Base-by-base conservation (phyloP, 1,140 invertebrate genomes). In the Eriosoma lanigerum region DNA sequence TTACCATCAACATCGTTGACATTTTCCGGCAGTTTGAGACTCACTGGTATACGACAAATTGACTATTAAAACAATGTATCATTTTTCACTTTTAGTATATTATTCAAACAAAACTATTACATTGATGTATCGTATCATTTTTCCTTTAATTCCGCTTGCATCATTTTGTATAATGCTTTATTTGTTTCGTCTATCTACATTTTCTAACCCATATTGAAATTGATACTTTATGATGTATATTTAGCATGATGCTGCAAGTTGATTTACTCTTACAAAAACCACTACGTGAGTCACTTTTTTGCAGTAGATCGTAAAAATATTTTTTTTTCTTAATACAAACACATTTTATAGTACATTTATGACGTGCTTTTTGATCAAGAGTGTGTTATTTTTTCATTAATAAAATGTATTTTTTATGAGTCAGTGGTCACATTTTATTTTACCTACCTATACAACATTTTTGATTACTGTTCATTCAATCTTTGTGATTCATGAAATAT, bases 321-420 rank as follows among this genome's bases (percentile, higher is more conserved):
- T 21, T 66, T 46, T 68, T 46, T 48, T 21, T 58, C 21, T 21
- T 58, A 10, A 26, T 24, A 58, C 54, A 24, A 58, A 58, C 54
- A 26, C 15, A 26, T 48, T 68, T 68, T 68, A 68, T 48, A 26
- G 66, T 68, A 26, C 26, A 68, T 68, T 68, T 48, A 68, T 68
- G 38, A 26, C 66, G n/a, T 24, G 21, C 13, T 62, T 48, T 48
- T 68, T 17, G 21, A 68, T 68, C 66, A n/a, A n/a, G 46, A 46
- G 66, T 48, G 24, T 68, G 10, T 68, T 24, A 46, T 66, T 68
- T 68, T 68, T 66, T 1, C 66, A 48, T 68, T 68, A 46, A 68
- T 68, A 68, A 68, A 68, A 12, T 26, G 24, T 24, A 17, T 24
- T 48, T 68, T 68, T 68, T 68, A 68, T n/a, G 66, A 68, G 21